A percentile compares a stretch with the other conserved stretches of the same genome.
phyloP scores from a whole-genome alignment of 2,888 invertebrate genomes.

The Zeuzera pyrina region DNA sequence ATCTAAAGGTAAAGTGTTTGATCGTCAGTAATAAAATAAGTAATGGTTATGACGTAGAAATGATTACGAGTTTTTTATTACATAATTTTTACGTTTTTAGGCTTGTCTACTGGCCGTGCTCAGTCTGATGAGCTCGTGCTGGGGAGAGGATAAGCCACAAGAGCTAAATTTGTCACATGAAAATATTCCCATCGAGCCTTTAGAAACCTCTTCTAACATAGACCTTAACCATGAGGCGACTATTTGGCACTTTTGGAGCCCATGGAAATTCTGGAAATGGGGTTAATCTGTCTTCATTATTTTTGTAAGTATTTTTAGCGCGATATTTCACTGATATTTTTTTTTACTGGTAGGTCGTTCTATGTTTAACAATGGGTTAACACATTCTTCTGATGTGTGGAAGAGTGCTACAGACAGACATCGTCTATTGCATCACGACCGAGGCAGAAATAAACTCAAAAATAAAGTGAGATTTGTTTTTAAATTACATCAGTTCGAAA shows the following conservation, averaged over 20 bases:
- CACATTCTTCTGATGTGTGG: slow-evolving; percentile 30
- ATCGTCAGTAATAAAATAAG: too few species aligned
- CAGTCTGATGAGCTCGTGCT: too few species aligned
- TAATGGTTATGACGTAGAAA: too few species aligned
- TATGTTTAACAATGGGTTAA: slow-evolving; percentile 38
- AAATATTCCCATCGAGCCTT: slow-evolving; percentile 25
- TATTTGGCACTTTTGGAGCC: slow-evolving; percentile 36
- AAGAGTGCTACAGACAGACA: slow-evolving; percentile 33
- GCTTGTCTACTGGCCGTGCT: too few species aligned
- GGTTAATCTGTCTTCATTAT: slow-evolving; percentile 26
- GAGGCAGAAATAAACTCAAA: slow-evolving; percentile 33
- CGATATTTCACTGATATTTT: background rate
- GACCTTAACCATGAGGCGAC: slow-evolving; percentile 29
- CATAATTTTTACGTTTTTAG: too few species aligned
- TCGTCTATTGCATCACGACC: slow-evolving; percentile 22
- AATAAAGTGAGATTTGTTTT: slow-evolving; percentile 49
- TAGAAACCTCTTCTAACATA: slow-evolving; percentile 20
- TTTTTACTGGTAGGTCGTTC: slow-evolving; percentile 33
- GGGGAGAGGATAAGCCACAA: slow-evolving; percentile 25
- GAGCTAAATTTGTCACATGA: slow-evolving; percentile 16
- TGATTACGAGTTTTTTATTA: too few species aligned
- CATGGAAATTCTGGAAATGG: slow-evolving; percentile 37
- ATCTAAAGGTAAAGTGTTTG: too few species aligned
- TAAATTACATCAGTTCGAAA: slow-evolving; percentile 50
- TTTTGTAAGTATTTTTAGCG: slow-evolving; percentile 8